phyloP scores from a whole-genome alignment of 2,797 vertebrate species.

The Melanogrammus aeglefinus region DNA sequence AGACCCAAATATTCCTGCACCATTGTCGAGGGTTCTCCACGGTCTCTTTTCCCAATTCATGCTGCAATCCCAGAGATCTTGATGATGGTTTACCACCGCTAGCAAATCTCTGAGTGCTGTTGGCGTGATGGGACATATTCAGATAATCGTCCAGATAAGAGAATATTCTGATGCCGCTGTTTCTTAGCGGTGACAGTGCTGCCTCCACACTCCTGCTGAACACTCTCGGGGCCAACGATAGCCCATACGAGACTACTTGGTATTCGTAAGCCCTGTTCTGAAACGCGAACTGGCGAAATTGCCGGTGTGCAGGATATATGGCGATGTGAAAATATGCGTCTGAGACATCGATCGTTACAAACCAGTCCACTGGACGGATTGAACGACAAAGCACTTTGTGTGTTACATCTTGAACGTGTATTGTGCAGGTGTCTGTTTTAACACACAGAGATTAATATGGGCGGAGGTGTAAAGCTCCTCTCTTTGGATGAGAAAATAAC shows the following conservation, averaged over 20 bases:
- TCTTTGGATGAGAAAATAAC: too few species aligned
- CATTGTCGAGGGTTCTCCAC: neutral
- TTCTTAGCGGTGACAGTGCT: neutral
- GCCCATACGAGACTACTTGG: neutral
- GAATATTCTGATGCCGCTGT: too few species aligned
- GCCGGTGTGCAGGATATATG: constrained; percentile 6
- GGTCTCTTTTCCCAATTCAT: constrained; percentile 16
- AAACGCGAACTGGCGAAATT: constrained; percentile 18
- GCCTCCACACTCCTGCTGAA: constrained; percentile 14
- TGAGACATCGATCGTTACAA: too few species aligned
- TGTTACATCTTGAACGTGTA: too few species aligned
- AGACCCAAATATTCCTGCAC: too few species aligned
- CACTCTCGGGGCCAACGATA: neutral
- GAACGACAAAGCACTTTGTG: too few species aligned
- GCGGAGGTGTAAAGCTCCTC: too few species aligned
- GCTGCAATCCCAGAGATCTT: constrained; percentile 13
- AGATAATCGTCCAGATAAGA: neutral
- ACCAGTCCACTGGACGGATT: too few species aligned
- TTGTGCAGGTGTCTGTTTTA: too few species aligned
- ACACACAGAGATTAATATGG: too few species aligned
- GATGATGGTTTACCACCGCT: constrained; percentile 19
- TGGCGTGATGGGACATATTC: neutral
- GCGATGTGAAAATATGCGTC: too few species aligned
- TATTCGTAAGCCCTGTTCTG: constrained; percentile 5
- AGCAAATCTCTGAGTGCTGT: neutral